Evolutionary conservation across 1,140 invertebrate species (phyloP), one percentile per base, ranked within the genome.

Genomic region (Halesus radiatus): DNA sequence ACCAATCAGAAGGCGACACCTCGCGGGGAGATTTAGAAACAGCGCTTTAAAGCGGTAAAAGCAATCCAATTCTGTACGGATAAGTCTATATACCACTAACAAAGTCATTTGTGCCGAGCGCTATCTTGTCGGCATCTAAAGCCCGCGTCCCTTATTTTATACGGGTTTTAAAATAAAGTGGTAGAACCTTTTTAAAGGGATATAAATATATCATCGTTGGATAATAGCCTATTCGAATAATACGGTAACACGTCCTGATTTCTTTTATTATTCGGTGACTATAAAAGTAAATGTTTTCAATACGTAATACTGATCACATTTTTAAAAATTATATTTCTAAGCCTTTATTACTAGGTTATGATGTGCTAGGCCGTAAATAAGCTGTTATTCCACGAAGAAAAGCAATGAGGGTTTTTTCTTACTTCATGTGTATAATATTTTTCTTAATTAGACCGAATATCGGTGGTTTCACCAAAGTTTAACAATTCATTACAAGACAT

Each of bases 1-100:
- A 77, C 80, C 80, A 81, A 81, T 81, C 80, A 72, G 74, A 58
- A 56, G n/a, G 53, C 50, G 52, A 64, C 74, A 56, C 72, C 80
- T 77, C 20, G 13, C 80, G 62, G 32, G 20, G 80, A 81, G 80
- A 81, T 81, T 81, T 81, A 81, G 80, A 78, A 81, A 81, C 80
- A 81, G 45, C 75, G 75, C 58, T 81, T 81, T 81, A 81, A 81
- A 81, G 50, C 56, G 80, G 75, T 62, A 77, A 81, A 81, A 80
- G 72, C 79, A 80, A 80, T 80, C 62, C 62, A 23, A 80, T 74
- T 80, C 80, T 76, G 66, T 77, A 62, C 74, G 53, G 76, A 81
- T 81, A 81, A 77, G 75, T 77, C 62, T 81, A 78, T 73, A 81
- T 50, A 70, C 66, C 37, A 50, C 32, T 70, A 70, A 45, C 66